These are phyloP conservation scores for Rhogogaster chlorosoma DNA, from an alignment of 2,888 invertebrate species.

Conservation along the genomic window DNA sequence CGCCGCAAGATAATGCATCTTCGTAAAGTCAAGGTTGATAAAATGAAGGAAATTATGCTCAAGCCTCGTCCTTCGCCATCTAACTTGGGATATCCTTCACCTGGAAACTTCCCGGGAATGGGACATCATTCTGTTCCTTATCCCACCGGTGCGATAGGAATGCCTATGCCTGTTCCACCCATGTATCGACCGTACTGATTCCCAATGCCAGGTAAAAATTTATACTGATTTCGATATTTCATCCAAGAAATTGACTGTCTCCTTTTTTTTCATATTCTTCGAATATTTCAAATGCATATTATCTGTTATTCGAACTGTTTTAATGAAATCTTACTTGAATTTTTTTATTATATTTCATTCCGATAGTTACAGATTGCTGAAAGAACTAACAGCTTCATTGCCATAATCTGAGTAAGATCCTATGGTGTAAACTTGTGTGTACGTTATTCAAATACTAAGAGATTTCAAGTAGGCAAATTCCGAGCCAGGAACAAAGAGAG, in stretches of 20 bases:
- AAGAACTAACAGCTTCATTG: not conserved
- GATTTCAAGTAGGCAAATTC: not conserved
- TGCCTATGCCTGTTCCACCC: conserved; percentile 85
- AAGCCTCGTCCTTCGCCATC: conserved; percentile 70
- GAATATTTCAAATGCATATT: not conserved
- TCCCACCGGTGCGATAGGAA: conserved; percentile 86
- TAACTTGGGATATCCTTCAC: conserved; percentile 68
- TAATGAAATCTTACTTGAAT: not conserved
- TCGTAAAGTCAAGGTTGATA: conserved; percentile 95
- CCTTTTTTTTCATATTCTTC: not conserved
- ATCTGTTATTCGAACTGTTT: not conserved
- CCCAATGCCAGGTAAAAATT: not conserved
- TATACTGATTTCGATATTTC: not conserved
- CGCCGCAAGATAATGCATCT: conserved; percentile 89
- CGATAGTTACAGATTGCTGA: conserved; percentile 1
- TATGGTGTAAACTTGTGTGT: not conserved
- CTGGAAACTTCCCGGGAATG: conserved; percentile 78
- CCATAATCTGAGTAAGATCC: not conserved
- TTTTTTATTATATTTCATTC: not conserved
- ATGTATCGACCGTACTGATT: conserved; percentile 42
- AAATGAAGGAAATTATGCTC: conserved; percentile 88
- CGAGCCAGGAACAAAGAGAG: not conserved
- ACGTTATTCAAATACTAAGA: conserved; percentile 7
- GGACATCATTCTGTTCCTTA: conserved; percentile 81
- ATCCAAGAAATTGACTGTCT: too few species aligned